Evolutionary conservation across 2,797 vertebrate genomes (phyloP).

Genomic region (Eulemur coronatus): DNA sequence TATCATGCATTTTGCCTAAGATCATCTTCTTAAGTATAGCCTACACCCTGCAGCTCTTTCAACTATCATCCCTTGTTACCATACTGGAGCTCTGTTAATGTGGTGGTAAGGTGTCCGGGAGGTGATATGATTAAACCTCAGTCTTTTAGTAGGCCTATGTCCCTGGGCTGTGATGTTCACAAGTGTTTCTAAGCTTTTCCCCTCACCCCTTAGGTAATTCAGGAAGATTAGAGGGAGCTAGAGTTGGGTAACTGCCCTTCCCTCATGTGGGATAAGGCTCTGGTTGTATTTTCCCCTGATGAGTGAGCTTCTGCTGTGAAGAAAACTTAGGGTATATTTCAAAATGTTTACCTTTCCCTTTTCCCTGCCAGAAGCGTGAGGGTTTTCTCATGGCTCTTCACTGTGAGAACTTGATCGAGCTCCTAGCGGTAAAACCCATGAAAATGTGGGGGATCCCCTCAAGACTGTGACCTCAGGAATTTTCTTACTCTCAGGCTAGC

Average conservation of each 20-base stretch:
- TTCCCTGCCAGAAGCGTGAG: neutral
- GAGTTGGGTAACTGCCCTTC: neutral
- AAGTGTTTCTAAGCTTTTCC: neutral
- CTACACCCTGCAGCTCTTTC: neutral
- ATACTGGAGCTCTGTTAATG: neutral
- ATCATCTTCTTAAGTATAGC: neutral
- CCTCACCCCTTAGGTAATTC: neutral
- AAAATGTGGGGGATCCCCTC: neutral
- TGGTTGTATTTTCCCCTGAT: neutral
- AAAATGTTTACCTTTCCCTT: neutral
- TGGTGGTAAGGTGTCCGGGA: neutral
- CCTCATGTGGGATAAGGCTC: neutral
- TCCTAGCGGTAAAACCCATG: neutral
- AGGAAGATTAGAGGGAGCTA: neutral
- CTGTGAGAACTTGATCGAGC: neutral
- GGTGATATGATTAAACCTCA: neutral
- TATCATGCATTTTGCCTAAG: neutral
- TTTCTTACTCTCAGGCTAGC: neutral
- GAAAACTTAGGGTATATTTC: neutral
- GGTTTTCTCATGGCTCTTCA: neutral
- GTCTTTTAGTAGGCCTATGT: neutral
- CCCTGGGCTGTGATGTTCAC: neutral
- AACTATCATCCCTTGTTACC: neutral
- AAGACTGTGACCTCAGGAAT: neutral
- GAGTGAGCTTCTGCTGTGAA: neutral